Conservation (phyloP, 2,888 invertebrate genomes). For the Pheosia tremula region DNA sequence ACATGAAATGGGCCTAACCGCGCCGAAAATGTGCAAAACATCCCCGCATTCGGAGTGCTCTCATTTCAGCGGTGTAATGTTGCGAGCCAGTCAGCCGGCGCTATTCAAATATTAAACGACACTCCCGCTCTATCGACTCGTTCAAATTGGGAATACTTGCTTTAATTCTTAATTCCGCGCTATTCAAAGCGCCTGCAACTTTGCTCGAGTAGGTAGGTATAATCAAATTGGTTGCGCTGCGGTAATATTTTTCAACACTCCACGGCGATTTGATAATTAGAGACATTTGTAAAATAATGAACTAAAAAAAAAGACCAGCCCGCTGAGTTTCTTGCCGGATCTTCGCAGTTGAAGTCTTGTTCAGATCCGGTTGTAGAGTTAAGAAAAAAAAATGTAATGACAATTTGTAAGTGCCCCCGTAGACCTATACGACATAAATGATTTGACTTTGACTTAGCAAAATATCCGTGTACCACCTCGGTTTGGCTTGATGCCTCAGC, state of each 20-base stretch:
- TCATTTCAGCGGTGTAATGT: conserved; percentile 35
- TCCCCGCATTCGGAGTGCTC: conserved; percentile 26
- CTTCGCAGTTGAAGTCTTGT: too few species aligned
- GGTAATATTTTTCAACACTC: not conserved
- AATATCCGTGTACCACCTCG: too few species aligned
- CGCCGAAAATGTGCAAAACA: conserved; percentile 27
- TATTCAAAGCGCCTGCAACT: conserved; percentile 8
- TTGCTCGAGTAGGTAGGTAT: not conserved
- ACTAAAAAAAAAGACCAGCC: too few species aligned
- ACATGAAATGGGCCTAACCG: conserved; percentile 24
- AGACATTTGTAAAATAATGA: too few species aligned
- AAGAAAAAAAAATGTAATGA: too few species aligned
- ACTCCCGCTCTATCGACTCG: conserved; percentile 34
- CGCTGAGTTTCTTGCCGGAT: too few species aligned
- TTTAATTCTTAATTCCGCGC: conserved; percentile 27
- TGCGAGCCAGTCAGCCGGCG: conserved; percentile 26
- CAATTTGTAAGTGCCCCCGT: too few species aligned
- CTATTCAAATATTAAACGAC: conserved; percentile 51
- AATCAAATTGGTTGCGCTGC: not conserved
- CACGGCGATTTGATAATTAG: too few species aligned
- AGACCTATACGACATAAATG: too few species aligned
- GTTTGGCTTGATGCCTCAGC: too few species aligned
- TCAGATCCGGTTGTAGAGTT: too few species aligned
- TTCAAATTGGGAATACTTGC: conserved; percentile 43
- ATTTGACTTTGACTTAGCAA: too few species aligned